Evolutionary conservation across 2,113 vertebrate genomes (phyloP).

Genomic region (Neogobius melanostomus): DNA sequence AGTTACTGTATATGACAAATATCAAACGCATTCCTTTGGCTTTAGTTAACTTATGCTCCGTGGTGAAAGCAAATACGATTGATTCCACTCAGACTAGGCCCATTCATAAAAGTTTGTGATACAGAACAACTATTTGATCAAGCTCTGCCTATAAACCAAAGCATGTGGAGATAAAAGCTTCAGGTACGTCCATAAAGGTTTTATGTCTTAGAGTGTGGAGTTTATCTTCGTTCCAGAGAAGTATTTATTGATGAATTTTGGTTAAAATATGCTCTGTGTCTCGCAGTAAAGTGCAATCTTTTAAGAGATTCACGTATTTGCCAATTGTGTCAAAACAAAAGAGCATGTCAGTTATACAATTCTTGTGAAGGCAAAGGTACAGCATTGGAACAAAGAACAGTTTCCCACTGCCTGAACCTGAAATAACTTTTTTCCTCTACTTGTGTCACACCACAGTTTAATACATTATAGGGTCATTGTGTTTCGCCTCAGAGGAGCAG

Average conservation of each 20-base stretch:
- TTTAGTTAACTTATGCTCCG: too few species aligned
- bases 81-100: background rate
- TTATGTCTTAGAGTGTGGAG: background rate
- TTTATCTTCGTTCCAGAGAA: background rate
- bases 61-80: background rate
- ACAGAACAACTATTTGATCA: slow-evolving; percentile 1
- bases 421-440: slow-evolving; percentile 14
- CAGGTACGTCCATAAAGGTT: background rate
- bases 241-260: background rate
- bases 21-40: too few species aligned
- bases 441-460: slow-evolving; percentile 2
- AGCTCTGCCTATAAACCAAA: background rate
- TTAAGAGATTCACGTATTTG: background rate
- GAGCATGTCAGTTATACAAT: too few species aligned
- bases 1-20: background rate
- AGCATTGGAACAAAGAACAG: too few species aligned
- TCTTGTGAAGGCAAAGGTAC: too few species aligned
- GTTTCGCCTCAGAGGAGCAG: slow-evolving; percentile 12
- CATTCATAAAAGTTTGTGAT: background rate
- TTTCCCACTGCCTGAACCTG: background rate
- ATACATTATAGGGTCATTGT: slow-evolving; percentile 5
- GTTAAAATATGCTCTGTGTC: background rate
- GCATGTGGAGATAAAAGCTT: slow-evolving; percentile 7
- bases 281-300: background rate
- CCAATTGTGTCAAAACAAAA: background rate